Conservation (phyloP, 2,888 invertebrate genomes). For the Epistrophella euchroma region DNA sequence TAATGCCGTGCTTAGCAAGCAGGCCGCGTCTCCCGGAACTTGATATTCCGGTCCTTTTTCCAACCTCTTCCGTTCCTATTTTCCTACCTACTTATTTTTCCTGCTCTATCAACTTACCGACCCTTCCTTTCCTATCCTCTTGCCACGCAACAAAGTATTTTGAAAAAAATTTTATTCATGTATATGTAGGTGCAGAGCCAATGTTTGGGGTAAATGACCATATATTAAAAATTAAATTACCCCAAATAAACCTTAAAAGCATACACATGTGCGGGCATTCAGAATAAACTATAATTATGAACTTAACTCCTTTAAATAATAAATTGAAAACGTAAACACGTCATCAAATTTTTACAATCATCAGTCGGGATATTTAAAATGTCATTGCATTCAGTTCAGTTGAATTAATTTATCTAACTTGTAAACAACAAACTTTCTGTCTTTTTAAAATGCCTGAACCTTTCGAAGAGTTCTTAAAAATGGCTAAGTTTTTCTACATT, state of each 20-base stretch:
- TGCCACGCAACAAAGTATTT: no score
- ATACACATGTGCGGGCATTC: slow-evolving; percentile 3
- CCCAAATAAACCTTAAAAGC: neutral
- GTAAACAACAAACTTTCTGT: neutral
- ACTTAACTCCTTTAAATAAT: neutral
- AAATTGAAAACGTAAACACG: slow-evolving; percentile 12
- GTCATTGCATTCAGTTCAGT: neutral
- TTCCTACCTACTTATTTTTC: no score
- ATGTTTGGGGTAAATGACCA: no score
- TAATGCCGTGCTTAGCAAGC: no score
- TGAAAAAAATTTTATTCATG: no score
- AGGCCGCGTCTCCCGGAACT: no score
- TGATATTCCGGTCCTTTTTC: no score
- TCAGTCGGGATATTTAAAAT: neutral
- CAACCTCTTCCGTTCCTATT: no score
- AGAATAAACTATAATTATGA: neutral
- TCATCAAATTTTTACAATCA: neutral
- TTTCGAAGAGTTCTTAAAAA: slow-evolving; percentile 77
- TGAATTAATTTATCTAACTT: neutral
- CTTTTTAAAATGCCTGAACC: slow-evolving; percentile 2
- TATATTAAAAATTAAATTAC: neutral
- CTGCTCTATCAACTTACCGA: no score
- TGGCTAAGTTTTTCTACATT: slow-evolving; percentile 77
- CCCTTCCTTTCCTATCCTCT: no score
- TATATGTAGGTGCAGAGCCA: no score